Base-by-base conservation (phyloP, 2,888 invertebrate genomes). In the Aspidiotus destructor region DNA sequence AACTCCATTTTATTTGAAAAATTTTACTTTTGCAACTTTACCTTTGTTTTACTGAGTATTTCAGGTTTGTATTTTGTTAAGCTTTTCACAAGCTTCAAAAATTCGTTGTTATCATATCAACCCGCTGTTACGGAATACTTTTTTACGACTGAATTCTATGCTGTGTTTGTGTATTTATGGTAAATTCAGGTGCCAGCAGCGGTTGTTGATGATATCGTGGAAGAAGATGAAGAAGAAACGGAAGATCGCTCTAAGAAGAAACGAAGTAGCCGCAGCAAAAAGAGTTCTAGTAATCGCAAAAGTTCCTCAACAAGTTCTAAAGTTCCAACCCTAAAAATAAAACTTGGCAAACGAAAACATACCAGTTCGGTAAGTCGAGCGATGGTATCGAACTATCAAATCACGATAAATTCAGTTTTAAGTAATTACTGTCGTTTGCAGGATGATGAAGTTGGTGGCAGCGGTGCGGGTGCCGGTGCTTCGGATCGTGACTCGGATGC, bases 401-500 rank as follows among this genome's bases (percentile, higher is more conserved):
- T 28, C 28, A 28, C 28, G 5, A 28, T 28, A 28, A 28, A 3
- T 28, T 1, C 28, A 28, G 28, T 28, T 28, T 28, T 5, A 5
- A 28, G 5, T 28, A 28, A 28, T 28, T 28, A 28, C 28, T 28
- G 28, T 28, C 28, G 28, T 28, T 28, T 28, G 28, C 41, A 71
- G 68, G 71, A 72, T 69, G 72, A 72, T 40, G 72, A 72, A 55
- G 72, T 64, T 1, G 72, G 71, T 2, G 73, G 70, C n/a, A 70
- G 48, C 5, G 71, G 69, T 74, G 87, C 83, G 67, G 72, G 68
- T 75, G 87, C 84, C 67, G 86, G 84, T 7, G 85, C 81, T 10
- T 87, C 87, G 0, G 93, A 92, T 74, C 85, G 92, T 41, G 96
- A 98, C 78, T 96, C 96, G 0, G 99, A 99, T 78, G 91, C 96